A percentile compares a stretch with the other conserved stretches of the same genome.
Conservation (phyloP, 2,888 invertebrate genomes). For the Ichneumoninae sp. region DNA sequence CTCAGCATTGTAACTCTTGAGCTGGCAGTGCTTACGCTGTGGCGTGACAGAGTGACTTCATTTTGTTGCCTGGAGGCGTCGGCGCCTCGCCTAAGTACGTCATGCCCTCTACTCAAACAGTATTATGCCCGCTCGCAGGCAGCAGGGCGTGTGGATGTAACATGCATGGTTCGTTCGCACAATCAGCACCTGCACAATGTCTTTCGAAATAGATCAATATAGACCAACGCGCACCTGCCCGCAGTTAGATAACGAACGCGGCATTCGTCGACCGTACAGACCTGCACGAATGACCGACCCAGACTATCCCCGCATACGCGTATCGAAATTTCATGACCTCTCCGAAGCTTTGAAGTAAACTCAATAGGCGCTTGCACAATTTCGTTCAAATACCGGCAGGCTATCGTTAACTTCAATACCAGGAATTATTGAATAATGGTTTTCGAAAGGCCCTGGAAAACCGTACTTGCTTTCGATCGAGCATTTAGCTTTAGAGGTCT, state of each 20-base stretch:
- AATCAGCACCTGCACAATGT: slow-evolving; percentile 20
- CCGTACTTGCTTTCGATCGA: background rate
- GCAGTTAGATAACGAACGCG: slow-evolving; percentile 55
- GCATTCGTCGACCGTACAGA: slow-evolving; percentile 30
- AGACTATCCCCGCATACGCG: background rate
- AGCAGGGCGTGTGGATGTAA: background rate
- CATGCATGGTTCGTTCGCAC: background rate
- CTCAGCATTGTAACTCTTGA: no score
- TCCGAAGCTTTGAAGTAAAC: background rate
- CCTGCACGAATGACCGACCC: slow-evolving; percentile 9
- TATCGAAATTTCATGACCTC: slow-evolving; percentile 8
- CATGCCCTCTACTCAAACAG: background rate
- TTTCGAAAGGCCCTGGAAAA: background rate
- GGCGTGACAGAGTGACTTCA: background rate
- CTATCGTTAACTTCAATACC: background rate
- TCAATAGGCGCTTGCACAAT: background rate
- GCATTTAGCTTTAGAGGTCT: background rate
- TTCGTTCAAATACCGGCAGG: background rate
- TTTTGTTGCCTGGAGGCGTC: background rate
- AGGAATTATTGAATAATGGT: background rate
- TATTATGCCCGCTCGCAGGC: background rate
- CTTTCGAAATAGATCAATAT: slow-evolving; percentile 42
- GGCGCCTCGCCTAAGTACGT: background rate
- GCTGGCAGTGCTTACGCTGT: no score
- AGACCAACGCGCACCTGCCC: slow-evolving; percentile 40